A percentile compares a stretch with the other conserved stretches of the same genome.
Evolutionary conservation across 1,140 invertebrate species (phyloP).

Genomic region (Stratiolaelaps scimitus): DNA sequence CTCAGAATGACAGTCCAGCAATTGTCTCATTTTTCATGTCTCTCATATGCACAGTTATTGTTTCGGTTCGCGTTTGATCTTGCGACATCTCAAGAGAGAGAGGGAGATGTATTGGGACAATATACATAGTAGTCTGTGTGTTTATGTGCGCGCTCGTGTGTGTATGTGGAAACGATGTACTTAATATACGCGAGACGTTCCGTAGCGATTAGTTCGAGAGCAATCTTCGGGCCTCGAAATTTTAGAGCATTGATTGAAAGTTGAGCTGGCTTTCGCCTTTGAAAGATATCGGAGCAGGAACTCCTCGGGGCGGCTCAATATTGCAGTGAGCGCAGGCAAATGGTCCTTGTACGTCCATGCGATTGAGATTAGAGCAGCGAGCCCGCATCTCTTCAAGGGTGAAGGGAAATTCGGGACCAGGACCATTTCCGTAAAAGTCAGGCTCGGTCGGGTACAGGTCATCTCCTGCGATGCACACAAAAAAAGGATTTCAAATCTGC

Average conservation of each 20-base stretch:
- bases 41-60: too few species aligned
- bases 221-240: not conserved
- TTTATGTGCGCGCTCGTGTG: too few species aligned
- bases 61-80: too few species aligned
- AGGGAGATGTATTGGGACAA: too few species aligned
- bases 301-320: slow-evolving; percentile 35
- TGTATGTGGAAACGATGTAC: too few species aligned
- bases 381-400: slow-evolving; percentile 35
- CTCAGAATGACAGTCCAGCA: too few species aligned
- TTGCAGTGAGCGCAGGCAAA: slow-evolving; percentile 34
- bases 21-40: too few species aligned
- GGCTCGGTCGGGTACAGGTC: slow-evolving; percentile 37
- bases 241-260: slow-evolving; percentile 16
- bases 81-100: too few species aligned
- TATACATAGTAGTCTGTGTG: too few species aligned
- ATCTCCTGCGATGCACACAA: slow-evolving; percentile 35
- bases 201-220: too few species aligned
- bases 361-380: slow-evolving; percentile 34
- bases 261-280: slow-evolving; percentile 15
- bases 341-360: slow-evolving; percentile 37
- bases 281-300: slow-evolving; percentile 15
- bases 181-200: too few species aligned
- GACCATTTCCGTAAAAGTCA: slow-evolving; percentile 34
- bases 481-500: too few species aligned
- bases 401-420: slow-evolving; percentile 34